phyloP scores from a whole-genome alignment of 2,113 vertebrate species.

The Alectura lathami region DNA sequence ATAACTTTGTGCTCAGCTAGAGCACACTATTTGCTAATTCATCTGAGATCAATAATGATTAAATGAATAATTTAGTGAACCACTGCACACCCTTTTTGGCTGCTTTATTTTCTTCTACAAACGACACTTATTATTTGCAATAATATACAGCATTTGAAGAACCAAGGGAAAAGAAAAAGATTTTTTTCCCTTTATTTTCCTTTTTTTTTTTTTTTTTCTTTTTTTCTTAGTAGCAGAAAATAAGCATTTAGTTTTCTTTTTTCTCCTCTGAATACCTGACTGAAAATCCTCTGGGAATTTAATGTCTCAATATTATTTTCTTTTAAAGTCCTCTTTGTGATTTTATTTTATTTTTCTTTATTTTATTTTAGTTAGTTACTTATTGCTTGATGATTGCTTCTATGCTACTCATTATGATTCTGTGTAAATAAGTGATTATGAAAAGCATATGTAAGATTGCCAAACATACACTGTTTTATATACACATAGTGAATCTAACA shows the following conservation, averaged over 20 bases:
- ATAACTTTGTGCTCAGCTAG: constrained; percentile 35
- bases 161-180: not conserved
- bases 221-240: not conserved
- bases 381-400: not conserved
- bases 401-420: not conserved
- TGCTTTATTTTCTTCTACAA: constrained; percentile 31
- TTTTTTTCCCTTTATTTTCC: not conserved
- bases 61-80: constrained; percentile 71
- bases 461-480: not conserved
- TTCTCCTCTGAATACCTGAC: not conserved
- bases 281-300: not conserved
- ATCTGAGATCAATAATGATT: constrained; percentile 66
- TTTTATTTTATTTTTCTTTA: not conserved
- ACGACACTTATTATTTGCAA: not conserved
- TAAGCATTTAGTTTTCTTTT: not conserved
- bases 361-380: not conserved
- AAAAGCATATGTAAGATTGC: not conserved
- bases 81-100: not conserved
- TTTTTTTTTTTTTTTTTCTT: not conserved
- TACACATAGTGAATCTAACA: not conserved
- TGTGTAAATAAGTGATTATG: not conserved
- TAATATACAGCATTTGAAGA: not conserved
- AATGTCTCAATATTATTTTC: not conserved
- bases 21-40: constrained; percentile 58
- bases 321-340: not conserved